Percentiles rank a stretch among this genome's conserved stretches.
Conservation (phyloP, 2,797 vertebrate species). For the Parambassis ranga region DNA sequence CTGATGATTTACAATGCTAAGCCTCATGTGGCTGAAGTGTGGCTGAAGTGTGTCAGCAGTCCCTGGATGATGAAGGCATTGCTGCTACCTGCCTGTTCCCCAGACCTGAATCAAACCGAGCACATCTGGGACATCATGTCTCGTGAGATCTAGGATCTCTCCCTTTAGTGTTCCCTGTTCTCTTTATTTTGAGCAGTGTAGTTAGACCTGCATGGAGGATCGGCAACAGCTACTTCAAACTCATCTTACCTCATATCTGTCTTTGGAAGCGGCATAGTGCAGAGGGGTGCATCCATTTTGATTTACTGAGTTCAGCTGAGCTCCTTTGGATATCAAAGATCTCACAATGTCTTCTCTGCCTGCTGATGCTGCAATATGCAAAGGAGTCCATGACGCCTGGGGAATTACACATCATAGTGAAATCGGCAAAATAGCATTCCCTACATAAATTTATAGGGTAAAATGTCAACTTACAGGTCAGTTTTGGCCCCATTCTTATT, state of each 20-base stretch:
- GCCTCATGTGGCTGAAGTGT: too few relatives aligned
- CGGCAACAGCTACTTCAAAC: neutral
- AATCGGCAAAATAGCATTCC: neutral
- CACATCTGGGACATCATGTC: too few relatives aligned
- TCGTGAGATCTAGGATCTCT: too few relatives aligned
- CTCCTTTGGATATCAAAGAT: conserved; percentile 87
- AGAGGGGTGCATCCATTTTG: conserved; percentile 94
- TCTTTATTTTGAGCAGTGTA: too few relatives aligned
- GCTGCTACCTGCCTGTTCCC: too few relatives aligned
- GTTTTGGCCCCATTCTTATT: too few relatives aligned
- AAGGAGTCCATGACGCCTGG: conserved; percentile 91
- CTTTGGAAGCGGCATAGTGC: conserved; percentile 96
- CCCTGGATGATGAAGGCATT: too few relatives aligned
- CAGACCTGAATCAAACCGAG: too few relatives aligned
- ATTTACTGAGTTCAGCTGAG: conserved; percentile 91
- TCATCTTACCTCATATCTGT: conserved; percentile 88
- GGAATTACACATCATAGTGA: neutral
- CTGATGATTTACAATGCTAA: too few relatives aligned
- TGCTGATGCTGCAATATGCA: conserved; percentile 95
- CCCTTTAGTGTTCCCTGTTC: too few relatives aligned
- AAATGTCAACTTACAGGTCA: neutral
- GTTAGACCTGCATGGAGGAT: neutral
- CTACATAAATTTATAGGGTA: neutral
- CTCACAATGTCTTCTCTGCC: conserved; percentile 93
- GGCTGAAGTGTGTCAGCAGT: too few relatives aligned